Evolutionary conservation across 2,888 invertebrate genomes (phyloP).

Genomic region (Cryptophagus acutangulus): DNA sequence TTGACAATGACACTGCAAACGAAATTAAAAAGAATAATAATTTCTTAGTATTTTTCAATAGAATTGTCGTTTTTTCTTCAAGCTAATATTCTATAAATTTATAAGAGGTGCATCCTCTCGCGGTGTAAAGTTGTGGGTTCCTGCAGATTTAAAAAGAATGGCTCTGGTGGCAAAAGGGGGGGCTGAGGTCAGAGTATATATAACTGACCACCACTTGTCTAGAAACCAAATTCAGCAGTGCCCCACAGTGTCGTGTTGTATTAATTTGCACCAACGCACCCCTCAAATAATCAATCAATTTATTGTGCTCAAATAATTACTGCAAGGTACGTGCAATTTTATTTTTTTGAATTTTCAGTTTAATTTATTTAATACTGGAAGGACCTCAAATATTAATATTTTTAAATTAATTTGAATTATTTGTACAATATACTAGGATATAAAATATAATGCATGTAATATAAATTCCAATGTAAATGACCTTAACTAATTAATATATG

Average conservation of each 20-base stretch:
- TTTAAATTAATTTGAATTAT: too few relatives aligned
- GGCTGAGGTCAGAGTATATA: slow-evolving; percentile 32
- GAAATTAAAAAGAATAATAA: not conserved
- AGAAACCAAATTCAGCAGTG: slow-evolving; percentile 26
- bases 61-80: not conserved
- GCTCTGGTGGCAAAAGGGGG: slow-evolving; percentile 15
- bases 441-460: too few relatives aligned
- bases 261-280: not conserved
- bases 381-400: too few relatives aligned
- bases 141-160: not conserved
- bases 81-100: too few relatives aligned
- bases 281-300: not conserved
- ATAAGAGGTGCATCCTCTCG: not conserved
- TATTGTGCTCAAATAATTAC: slow-evolving; percentile 2
- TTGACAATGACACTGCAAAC: too few relatives aligned
- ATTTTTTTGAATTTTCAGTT: slow-evolving; percentile 2
- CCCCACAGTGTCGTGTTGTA: slow-evolving; percentile 31
- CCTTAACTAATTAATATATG: not conserved
- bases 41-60: not conserved
- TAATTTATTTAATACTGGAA: slow-evolving; percentile 5
- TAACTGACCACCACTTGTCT: slow-evolving; percentile 30
- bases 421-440: too few relatives aligned
- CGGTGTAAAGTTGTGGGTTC: not conserved
- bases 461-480: slow-evolving; percentile 1
- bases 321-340: slow-evolving; percentile 15